Conservation (phyloP, 2,888 invertebrate species). For the Philaethria dido region DNA sequence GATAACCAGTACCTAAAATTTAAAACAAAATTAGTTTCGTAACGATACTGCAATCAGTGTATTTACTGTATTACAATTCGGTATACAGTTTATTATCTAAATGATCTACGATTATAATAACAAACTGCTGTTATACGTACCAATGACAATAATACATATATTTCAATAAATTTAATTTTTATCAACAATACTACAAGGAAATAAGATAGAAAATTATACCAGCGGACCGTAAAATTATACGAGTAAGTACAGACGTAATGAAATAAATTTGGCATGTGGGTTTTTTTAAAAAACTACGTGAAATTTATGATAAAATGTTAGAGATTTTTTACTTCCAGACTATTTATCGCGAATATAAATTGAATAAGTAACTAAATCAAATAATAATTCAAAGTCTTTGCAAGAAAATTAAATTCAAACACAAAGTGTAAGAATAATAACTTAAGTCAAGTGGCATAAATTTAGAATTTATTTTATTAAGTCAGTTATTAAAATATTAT, state of each 20-base stretch:
- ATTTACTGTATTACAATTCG: too few species aligned
- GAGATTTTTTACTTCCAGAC: too few species aligned
- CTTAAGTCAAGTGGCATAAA: too few species aligned
- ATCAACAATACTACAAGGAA: not conserved
- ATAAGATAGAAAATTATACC: not conserved
- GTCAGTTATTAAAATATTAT: too few species aligned
- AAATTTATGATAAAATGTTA: not conserved
- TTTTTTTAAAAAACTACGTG: not conserved
- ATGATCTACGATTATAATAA: not conserved
- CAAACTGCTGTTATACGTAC: not conserved
- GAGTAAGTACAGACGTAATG: not conserved
- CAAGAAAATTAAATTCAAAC: too few species aligned
- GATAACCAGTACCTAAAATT: not conserved
- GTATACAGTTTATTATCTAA: not conserved
- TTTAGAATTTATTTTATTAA: too few species aligned
- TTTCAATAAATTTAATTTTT: not conserved
- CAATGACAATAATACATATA: not conserved
- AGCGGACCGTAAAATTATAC: conserved; percentile 13
- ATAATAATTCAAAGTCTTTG: too few species aligned
- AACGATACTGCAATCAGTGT: not conserved
- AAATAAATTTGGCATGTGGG: not conserved
- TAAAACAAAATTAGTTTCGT: not conserved
- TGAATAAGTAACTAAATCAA: too few species aligned
- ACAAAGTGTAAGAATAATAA: too few species aligned
- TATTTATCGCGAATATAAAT: too few species aligned